Percentiles rank a stretch among this genome's conserved stretches.
phyloP scores from a whole-genome alignment of 2,888 invertebrate genomes.

The Lacanobia oleracea region DNA sequence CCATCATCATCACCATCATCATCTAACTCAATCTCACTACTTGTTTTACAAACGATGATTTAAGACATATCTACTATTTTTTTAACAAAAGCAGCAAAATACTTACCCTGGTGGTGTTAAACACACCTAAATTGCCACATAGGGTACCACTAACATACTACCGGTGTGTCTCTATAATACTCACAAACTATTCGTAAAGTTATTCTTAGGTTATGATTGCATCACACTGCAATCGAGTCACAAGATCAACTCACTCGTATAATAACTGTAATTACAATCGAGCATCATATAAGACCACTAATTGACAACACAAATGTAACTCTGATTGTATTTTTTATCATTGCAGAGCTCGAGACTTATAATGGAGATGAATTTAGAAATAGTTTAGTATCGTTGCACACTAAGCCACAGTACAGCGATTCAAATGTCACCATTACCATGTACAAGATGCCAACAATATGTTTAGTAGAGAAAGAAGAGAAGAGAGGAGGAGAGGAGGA shows the following conservation, averaged over 20 bases:
- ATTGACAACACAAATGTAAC: conserved; percentile 32
- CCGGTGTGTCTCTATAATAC: background rate
- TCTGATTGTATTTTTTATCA: conserved; percentile 53
- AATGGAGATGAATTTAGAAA: background rate
- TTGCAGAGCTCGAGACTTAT: background rate
- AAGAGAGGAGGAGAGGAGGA: no score
- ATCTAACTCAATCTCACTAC: no score
- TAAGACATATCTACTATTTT: background rate
- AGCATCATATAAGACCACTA: conserved; percentile 16
- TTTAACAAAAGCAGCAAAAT: background rate
- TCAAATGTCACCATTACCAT: no score
- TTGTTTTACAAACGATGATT: background rate
- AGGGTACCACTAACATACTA: no score
- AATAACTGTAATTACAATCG: conserved; percentile 36
- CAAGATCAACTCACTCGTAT: conserved; percentile 24
- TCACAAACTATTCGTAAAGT: background rate
- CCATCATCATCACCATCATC: no score
- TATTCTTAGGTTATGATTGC: background rate
- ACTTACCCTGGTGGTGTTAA: no score
- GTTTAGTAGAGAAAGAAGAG: no score
- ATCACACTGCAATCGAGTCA: conserved; percentile 7
- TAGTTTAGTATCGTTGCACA: background rate
- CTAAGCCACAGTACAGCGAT: background rate
- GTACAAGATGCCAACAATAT: no score
- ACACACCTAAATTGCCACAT: no score